Conservation (phyloP, 92 coral and sea anemone genomes). For the Epizoanthus fatuus region DNA sequence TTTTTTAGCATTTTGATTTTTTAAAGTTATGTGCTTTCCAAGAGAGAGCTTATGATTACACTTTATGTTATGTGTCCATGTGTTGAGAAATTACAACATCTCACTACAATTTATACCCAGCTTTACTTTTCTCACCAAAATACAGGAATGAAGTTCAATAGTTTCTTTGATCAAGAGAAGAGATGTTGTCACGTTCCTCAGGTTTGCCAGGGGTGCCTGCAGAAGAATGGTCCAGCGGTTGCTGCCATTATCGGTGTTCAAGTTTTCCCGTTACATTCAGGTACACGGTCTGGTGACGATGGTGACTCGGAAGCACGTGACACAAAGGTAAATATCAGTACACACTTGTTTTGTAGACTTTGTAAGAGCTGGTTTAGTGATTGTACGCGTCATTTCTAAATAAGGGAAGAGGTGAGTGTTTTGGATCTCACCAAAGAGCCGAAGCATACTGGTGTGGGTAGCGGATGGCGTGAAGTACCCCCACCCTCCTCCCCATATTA, state of each 20-base stretch:
- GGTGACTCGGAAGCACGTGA: background rate
- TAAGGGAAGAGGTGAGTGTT: too few relatives aligned
- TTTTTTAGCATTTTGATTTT: too few relatives aligned
- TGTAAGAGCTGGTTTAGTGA: too few relatives aligned
- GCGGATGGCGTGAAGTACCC: too few relatives aligned
- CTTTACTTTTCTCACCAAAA: background rate
- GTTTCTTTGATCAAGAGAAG: constrained; percentile 63
- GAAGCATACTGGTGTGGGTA: too few relatives aligned
- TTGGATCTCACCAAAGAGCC: too few relatives aligned
- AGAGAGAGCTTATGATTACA: too few relatives aligned
- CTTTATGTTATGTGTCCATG: too few relatives aligned
- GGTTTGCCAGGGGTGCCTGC: constrained; percentile 64
- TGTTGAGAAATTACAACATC: too few relatives aligned
- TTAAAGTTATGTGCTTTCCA: too few relatives aligned
- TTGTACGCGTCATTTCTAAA: too few relatives aligned
- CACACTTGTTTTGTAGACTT: background rate
- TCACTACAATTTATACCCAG: background rate
- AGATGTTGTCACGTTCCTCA: constrained; percentile 69
- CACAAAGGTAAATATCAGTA: background rate
- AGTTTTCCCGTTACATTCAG: constrained; percentile 41
- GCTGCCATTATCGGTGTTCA: constrained; percentile 69
- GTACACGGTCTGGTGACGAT: background rate
- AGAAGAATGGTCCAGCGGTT: constrained; percentile 18
- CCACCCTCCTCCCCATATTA: too few relatives aligned
- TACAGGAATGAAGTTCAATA: constrained; percentile 62